Base-by-base conservation (phyloP, 37 sponge, comb jelly and placozoan species). In the Oscarella lobularis region DNA sequence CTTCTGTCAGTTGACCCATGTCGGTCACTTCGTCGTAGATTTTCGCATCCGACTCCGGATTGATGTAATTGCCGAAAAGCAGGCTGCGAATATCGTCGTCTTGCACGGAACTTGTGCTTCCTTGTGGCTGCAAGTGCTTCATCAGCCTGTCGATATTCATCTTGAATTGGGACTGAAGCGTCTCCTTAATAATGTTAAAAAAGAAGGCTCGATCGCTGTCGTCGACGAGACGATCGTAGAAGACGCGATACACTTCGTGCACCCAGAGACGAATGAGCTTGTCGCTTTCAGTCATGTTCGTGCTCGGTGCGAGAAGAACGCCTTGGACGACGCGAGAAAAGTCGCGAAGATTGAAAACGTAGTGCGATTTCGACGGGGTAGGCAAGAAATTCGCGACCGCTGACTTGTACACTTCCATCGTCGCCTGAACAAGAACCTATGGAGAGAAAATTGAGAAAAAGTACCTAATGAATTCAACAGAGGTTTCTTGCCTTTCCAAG, bases 281-380 rank as follows among this genome's bases (percentile, higher is more conserved):
- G 77, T 96, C 90, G 5, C 87, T 89, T 27, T 92, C 98, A 0
- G 72, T 79, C 82, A 92, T 76, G 77, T 87, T 81, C 2, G 85
- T 82, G 76, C 87, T 85, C 38, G 92, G 93, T 6, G 88, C 78
- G 40, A 96, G 93, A 38, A 96, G 79, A 2, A 85, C 84, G 0
- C 98, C 98, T 30, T 79, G 54, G 36, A 96, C 73, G 20, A 96
- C 93, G 67, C 98, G 90, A 20, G 98, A 78, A 75, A 96, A 96
- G 75, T 96, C 98, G 38, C 98, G 82, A 65, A 96, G 79, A 73
- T 96, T 96, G 83, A 96, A 96, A 38, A 96, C 85, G 70, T 96
- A 96, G 78, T 96, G 98, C 9, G 98, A 96, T 75, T 96, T 96
- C 72, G 91, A 82, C 32, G 98, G 98, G 39, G 93, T 96, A 37